phyloP scores from a whole-genome alignment of 2,888 invertebrate genomes.

The Yponomeuta plumbellus region DNA sequence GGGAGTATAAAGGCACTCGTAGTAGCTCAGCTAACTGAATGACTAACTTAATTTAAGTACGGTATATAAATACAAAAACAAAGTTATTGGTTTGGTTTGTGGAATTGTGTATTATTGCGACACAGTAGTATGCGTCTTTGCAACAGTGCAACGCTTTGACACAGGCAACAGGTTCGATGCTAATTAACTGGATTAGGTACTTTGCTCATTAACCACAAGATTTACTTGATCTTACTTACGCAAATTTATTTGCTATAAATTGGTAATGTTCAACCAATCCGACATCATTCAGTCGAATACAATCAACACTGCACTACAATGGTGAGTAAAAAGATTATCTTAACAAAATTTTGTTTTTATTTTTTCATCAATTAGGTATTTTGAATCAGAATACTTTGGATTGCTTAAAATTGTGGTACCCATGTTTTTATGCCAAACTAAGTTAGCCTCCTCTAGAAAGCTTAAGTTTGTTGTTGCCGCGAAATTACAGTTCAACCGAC shows the following conservation, averaged over 20 bases:
- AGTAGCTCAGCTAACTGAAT: background rate
- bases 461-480: no score
- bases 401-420: no score
- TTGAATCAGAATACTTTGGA: no score
- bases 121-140: background rate
- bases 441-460: no score
- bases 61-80: constrained; percentile 4
- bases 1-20: background rate
- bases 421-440: no score
- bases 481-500: no score
- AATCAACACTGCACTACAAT: background rate
- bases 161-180: background rate
- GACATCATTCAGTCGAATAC: constrained; percentile 6
- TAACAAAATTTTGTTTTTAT: background rate
- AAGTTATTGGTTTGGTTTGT: background rate
- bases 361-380: background rate
- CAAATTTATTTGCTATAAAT: constrained; percentile 11
- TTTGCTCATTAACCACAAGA: background rate
- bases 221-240: background rate
- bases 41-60: background rate
- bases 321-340: constrained; percentile 8
- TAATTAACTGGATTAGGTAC: constrained; percentile 12
- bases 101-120: background rate
- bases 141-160: background rate
- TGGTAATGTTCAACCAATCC: background rate